These are phyloP conservation scores for Rhabdornis inornatus DNA, from an alignment of 2,113 vertebrate genomes.

Conservation along the genomic window DNA sequence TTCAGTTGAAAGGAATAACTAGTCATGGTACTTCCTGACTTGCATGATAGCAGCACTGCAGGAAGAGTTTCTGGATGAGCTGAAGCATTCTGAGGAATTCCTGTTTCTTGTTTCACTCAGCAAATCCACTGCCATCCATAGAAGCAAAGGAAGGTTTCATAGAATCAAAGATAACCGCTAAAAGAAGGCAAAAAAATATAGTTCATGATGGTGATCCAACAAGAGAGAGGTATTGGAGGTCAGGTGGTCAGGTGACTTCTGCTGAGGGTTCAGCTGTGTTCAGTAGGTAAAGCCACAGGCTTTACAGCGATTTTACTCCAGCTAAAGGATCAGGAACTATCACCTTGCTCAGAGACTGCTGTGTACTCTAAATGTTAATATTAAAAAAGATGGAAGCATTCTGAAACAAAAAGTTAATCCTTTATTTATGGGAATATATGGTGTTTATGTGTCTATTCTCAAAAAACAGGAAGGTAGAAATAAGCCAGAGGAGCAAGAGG, in stretches of 20 bases:
- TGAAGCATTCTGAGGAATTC: background rate
- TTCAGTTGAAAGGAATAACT: background rate
- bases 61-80: background rate
- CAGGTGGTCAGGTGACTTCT: background rate
- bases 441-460: background rate
- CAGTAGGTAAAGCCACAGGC: background rate
- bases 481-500: slow-evolving; percentile 20
- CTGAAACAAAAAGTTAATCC: background rate
- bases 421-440: background rate
- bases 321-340: background rate
- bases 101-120: background rate
- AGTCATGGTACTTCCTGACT: background rate
- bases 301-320: background rate
- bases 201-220: background rate
- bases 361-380: background rate
- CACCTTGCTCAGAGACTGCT: background rate
- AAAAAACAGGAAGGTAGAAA: slow-evolving; percentile 44
- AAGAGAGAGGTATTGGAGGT: background rate
- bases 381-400: background rate
- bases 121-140: background rate
- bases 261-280: background rate
- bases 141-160: background rate
- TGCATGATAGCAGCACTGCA: background rate
- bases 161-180: background rate
- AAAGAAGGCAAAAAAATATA: background rate